Evolutionary conservation across 92 coral and sea anemone genomes (phyloP).

Genomic region (Virgularia gustaviana): DNA sequence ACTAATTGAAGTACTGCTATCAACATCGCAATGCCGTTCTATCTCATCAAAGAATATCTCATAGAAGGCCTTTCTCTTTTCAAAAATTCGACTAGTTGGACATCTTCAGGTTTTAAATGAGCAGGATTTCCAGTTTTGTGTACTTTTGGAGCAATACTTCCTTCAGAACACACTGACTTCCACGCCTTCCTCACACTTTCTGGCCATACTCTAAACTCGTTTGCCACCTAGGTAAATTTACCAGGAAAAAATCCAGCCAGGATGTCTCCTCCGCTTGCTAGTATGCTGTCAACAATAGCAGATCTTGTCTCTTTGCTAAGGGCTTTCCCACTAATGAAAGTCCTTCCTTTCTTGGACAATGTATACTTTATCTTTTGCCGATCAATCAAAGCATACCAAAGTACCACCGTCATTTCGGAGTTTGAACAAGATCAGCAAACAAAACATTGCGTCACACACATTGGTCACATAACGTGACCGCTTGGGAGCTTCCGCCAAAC

Average conservation of each 20-base stretch:
- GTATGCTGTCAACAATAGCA: conserved; percentile 37
- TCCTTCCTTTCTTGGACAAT: conserved; percentile 42
- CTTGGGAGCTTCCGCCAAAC: too few relatives aligned
- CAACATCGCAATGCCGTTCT: conserved; percentile 42
- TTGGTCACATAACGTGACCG: too few relatives aligned
- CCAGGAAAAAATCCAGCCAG: conserved; percentile 44
- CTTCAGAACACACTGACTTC: conserved; percentile 35
- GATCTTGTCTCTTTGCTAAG: conserved; percentile 35
- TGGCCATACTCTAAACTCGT: conserved; percentile 35
- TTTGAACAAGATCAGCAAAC: too few relatives aligned
- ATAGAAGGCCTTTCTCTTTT: conserved; percentile 49
- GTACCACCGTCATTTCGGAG: too few relatives aligned
- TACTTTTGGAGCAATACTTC: conserved; percentile 36
- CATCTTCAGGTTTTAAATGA: conserved; percentile 43
- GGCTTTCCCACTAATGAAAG: conserved; percentile 35
- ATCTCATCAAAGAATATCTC: conserved; percentile 39
- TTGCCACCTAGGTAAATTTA: conserved; percentile 37
- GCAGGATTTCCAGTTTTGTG: conserved; percentile 44
- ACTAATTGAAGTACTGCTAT: conserved; percentile 48
- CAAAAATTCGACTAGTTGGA: conserved; percentile 49
- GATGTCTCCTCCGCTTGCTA: conserved; percentile 42
- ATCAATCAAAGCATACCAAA: too few relatives aligned
- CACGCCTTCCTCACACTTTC: conserved; percentile 45
- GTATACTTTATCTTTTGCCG: too few relatives aligned
- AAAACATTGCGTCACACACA: too few relatives aligned